Base-by-base conservation (phyloP, 2,113 vertebrate species). In the Limnothrissa miodon region DNA sequence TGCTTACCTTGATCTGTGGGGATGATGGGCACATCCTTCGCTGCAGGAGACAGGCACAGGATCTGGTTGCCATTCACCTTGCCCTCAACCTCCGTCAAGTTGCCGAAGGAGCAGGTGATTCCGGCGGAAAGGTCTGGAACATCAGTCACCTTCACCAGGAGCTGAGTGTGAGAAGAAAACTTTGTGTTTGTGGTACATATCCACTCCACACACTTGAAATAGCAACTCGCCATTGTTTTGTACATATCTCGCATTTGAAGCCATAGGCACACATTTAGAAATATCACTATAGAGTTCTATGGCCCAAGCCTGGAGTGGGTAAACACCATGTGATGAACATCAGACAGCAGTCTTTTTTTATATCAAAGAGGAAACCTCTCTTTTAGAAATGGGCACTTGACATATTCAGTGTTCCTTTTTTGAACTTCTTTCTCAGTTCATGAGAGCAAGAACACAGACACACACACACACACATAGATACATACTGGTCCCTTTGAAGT, bases 1-100 rank as follows among this genome's bases (percentile, higher is more conserved):
- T n/a, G n/a, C n/a, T n/a, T 85, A 99, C 98, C 98, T 95, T 99
- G 98, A 88, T 98, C 96, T 45, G 94, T 91, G 10, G 97, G 97
- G 87, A 99, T 98, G 87, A 94, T 88, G 0, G 98, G 98, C 70
- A 99, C 96, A 0, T 99, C 97, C 81, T 94, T 99, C 0, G 97
- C 95, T 19, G 96, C 92, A 0, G 98, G 98, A 0, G 98, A 99
- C 82, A 96, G 87, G 39, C 98, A 99, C 9, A 96, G 92, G 29
- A 99, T 97, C 83, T 93, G 95, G 91, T 96, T 97, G 83, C 96
- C 97, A 0, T 92, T 93, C n/a, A 99, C 97, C 81, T 95, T 92
- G 0, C 97, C 98, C 79, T 99, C 96, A 78, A 97, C 96, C 91
- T 98, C 97, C 0, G 95, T 97, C 89, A 99, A 93, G 93, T 98